These are phyloP conservation scores for Tinamus guttatus DNA, from an alignment of 2,113 vertebrate species.

Conservation along the genomic window DNA sequence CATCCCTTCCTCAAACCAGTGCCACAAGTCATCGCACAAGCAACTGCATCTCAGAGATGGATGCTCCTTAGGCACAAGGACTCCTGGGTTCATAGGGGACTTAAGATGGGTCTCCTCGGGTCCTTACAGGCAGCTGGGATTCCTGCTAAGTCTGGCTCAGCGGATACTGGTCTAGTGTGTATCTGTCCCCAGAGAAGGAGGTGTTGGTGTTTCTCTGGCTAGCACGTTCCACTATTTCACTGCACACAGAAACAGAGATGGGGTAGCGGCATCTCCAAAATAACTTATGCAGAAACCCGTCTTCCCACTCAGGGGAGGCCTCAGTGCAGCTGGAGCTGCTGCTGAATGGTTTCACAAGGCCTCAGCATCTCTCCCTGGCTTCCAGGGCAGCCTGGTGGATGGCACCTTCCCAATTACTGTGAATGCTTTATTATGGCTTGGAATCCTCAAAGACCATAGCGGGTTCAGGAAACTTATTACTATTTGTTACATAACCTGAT, in stretches of 20 bases:
- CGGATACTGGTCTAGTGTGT: not conserved
- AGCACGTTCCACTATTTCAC: not conserved
- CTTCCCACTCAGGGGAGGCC: not conserved
- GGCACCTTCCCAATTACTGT: not conserved
- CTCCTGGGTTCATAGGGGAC: fast-evolving
- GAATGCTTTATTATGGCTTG: not conserved
- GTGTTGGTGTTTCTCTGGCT: not conserved
- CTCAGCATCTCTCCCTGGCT: not conserved
- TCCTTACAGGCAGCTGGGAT: not conserved
- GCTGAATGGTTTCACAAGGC: not conserved
- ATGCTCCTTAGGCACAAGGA: not conserved
- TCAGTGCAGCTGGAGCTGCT: too few relatives aligned
- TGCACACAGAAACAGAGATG: not conserved
- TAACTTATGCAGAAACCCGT: not conserved
- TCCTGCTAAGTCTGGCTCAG: not conserved
- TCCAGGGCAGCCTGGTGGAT: not conserved
- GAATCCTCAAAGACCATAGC: not conserved
- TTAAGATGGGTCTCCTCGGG: not conserved
- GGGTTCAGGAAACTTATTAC: slow-evolving; percentile 32
- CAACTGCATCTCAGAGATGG: not conserved
- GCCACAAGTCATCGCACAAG: not conserved
- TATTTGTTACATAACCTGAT: slow-evolving; percentile 18
- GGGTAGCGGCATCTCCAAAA: not conserved
- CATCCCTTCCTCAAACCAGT: slow-evolving; percentile 1
- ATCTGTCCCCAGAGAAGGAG: not conserved